Base-by-base conservation (phyloP, 2,113 vertebrate species). In the Laticauda laticaudata region DNA sequence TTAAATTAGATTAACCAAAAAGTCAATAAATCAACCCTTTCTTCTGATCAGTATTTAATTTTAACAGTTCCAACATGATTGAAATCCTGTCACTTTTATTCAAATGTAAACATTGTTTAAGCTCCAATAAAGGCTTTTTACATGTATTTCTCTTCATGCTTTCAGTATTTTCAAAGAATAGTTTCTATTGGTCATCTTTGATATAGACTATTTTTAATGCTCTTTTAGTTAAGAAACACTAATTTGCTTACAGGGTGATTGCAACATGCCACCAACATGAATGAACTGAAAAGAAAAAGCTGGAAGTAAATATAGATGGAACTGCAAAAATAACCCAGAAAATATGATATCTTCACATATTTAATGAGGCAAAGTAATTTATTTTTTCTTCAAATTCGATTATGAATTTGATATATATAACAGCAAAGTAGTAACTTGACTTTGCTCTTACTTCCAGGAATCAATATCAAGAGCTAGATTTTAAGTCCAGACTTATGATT, bases 371-470 rank as follows among this genome's bases (percentile, higher is more conserved):
- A 64, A n/a, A 12, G 11, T 86, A 45, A 61, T 18, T 92, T 11
- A 57, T 57, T 64, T 91, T 93, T 69, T 21, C 69, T 94, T 86
- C 90, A 95, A 92, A 51, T 89, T 55, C 91, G 93, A 43, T 48
- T 2, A 39, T n/a, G 64, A 92, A 59, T 55, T 56, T 93, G 34
- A 39, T 94, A 64, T 93, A 53, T 91, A 90, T 55, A 48, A 51
- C 34, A 90, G 56, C 23, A 15, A 53, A 95, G 51, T 11, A 85
- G 54, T 48, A 93, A 48, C 39, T 90, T 1, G 1, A 89, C 92
- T 85, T 89, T 88, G 26, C 0, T 3, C 89, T 55, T 18, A 18
- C 29, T 45, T 90, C 45, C 93, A 93, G 86, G 92, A 92, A 92
- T 88, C 45, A 88, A 4, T 5, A 86, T 34, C 91, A 93, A 64